A percentile compares a stretch with the other conserved stretches of the same genome.
Evolutionary conservation across 2,888 invertebrate species (phyloP).

Genomic region (Platynereis dumerilii): DNA sequence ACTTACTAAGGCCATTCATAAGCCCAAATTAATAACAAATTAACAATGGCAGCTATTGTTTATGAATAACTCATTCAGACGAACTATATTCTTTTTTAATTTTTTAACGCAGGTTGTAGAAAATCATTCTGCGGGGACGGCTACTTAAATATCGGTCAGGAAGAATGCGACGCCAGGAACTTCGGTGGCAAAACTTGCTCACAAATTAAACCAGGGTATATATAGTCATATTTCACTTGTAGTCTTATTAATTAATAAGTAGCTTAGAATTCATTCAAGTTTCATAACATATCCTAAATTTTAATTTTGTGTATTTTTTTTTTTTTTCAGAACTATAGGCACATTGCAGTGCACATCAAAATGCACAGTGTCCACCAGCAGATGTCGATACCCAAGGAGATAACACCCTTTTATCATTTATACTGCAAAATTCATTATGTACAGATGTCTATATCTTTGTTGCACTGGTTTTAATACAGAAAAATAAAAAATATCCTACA

Average conservation of each 20-base stretch:
- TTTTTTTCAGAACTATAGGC: slow-evolving; percentile 29
- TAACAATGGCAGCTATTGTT: no score
- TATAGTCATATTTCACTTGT: neutral
- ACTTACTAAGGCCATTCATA: no score
- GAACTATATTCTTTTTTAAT: no score
- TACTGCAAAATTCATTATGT: no score
- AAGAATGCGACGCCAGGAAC: slow-evolving; percentile 38
- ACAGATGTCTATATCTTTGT: no score
- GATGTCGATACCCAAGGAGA: slow-evolving; percentile 28
- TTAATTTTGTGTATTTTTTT: neutral
- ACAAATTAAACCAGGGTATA: slow-evolving; percentile 30
- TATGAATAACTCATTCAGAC: no score
- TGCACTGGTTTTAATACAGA: no score
- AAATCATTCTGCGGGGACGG: slow-evolving; percentile 36
- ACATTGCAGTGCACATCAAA: slow-evolving; percentile 23
- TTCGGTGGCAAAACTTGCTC: slow-evolving; percentile 34
- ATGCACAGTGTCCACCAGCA: slow-evolving; percentile 29
- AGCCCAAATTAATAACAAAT: no score
- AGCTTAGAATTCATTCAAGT: no score
- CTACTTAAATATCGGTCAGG: slow-evolving; percentile 23
- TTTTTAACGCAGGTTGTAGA: no score
- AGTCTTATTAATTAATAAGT: neutral
- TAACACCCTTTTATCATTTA: slow-evolving; percentile 10
- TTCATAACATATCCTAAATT: no score
- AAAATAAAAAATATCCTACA: no score